Evolutionary conservation across 2,113 vertebrate species (phyloP), one percentile per base, ranked within the genome.

Genomic region (Hystrix brachyura): DNA sequence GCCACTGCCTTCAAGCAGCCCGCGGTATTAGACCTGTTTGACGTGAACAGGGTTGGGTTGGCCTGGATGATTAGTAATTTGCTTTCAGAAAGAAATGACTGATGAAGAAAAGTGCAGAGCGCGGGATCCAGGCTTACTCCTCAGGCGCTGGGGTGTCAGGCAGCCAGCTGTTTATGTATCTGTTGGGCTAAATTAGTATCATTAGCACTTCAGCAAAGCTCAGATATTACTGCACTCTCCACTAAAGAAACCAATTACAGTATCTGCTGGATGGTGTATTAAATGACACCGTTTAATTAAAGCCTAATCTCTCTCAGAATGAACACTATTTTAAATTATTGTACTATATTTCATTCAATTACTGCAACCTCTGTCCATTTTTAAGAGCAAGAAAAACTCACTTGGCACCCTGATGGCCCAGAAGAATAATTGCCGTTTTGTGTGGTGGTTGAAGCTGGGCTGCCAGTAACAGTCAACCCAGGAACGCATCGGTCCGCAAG

Each of bases 241-340:
- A 90, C 94, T 92, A 84, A 98, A 97, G 97, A 96, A 96, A 95
- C 67, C 96, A 98, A 98, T 98, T 98, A 97, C 72, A 0, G 11
- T 97, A 95, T 98, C 97, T 97, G 96, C 92, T 95, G 98, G 98
- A 92, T 18, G 84, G 97, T 83, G 57, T 96, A 97, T 94, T 98
- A 98, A 98, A 97, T 95, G 97, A 89, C 95, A 97, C 87, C 4
- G 0, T 98, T 99, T 98, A 98, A 98, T 98, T 98, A 98, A 98
- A 98, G 95, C 82, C 90, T 98, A 95, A 98, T 98, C 97, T 98
- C 96, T 98, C 94, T 97, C 94, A 60, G 94, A 97, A 97, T 76
- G 59, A 98, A 97, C 97, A 97, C 96, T 97, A 98, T 98, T 97
- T 97, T 48, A 98, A 97, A 92, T 97, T 94, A 92, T 96, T 55